Conservation (phyloP, 2,888 invertebrate species). For the Tachina fera region DNA sequence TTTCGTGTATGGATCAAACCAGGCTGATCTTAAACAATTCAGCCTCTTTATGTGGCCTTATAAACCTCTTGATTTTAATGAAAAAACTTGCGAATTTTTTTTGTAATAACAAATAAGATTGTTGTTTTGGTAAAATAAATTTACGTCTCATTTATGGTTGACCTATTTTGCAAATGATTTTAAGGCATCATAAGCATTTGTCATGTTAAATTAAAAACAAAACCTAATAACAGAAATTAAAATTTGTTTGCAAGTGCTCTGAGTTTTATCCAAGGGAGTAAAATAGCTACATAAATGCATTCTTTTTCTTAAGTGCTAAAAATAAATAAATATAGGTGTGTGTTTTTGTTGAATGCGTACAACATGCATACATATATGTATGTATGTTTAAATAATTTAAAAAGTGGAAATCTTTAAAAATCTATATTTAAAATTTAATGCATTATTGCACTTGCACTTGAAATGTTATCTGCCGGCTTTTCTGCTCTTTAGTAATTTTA, state of each 20-base stretch:
- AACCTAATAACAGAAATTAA: too few species aligned
- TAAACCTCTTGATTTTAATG: too few species aligned
- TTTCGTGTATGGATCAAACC: too few species aligned
- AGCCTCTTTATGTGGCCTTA: too few species aligned
- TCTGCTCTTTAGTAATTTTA: conserved; percentile 47
- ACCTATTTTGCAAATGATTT: conserved; percentile 65
- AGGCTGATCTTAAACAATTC: neutral
- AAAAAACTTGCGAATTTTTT: too few species aligned
- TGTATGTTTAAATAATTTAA: neutral
- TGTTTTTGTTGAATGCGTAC: neutral
- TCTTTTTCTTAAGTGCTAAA: conserved; percentile 2
- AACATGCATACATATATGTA: neutral
- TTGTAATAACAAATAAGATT: too few species aligned
- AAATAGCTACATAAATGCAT: neutral
- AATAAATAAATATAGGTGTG: neutral
- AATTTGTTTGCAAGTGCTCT: neutral
- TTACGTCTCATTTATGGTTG: conserved; percentile 36
- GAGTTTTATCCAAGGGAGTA: neutral
- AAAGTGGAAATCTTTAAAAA: conserved; percentile 24
- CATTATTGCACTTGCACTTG: conserved; percentile 70
- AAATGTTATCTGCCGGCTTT: conserved; percentile 50
- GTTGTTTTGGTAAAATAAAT: too few species aligned
- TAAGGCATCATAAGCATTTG: conserved; percentile 43
- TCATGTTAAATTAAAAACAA: conserved; percentile 28
- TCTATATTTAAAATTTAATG: conserved; percentile 51